Evolutionary conservation across 2,888 invertebrate species (phyloP).

Genomic region (Cantharis rufa): DNA sequence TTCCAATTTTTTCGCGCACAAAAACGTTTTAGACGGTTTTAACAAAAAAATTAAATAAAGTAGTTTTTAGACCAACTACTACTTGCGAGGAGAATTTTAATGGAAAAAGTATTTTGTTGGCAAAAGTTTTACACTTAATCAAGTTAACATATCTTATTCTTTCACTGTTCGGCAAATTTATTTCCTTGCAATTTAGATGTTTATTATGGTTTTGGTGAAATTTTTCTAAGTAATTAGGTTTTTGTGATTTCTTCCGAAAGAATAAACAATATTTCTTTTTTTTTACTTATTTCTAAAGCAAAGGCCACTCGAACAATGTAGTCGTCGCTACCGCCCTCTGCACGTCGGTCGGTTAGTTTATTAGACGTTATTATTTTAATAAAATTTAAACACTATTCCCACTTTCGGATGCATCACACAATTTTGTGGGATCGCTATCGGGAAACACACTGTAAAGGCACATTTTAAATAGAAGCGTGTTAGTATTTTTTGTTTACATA

Average conservation of each 20-base stretch:
- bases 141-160: conserved; percentile 1
- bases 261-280: neutral
- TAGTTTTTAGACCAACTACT: neutral
- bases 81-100: neutral
- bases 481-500: conserved; percentile 29
- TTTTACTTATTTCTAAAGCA: neutral
- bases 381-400: too few relatives aligned
- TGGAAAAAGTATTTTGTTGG: neutral
- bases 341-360: too few relatives aligned
- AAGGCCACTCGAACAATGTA: neutral
- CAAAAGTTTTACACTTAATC: conserved; percentile 1
- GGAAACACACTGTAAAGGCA: neutral
- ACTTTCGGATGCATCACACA: too few relatives aligned
- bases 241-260: neutral
- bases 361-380: too few relatives aligned
- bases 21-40: neutral
- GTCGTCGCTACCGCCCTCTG: too few relatives aligned
- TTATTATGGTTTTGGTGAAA: neutral
- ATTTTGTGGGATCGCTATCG: neutral
- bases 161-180: conserved; percentile 14
- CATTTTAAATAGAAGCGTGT: conserved; percentile 18
- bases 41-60: neutral
- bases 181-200: conserved; percentile 9
- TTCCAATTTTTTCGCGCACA: neutral
- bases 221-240: neutral